phyloP scores from a whole-genome alignment of 2,888 invertebrate species.

The Nyleta sp. region DNA sequence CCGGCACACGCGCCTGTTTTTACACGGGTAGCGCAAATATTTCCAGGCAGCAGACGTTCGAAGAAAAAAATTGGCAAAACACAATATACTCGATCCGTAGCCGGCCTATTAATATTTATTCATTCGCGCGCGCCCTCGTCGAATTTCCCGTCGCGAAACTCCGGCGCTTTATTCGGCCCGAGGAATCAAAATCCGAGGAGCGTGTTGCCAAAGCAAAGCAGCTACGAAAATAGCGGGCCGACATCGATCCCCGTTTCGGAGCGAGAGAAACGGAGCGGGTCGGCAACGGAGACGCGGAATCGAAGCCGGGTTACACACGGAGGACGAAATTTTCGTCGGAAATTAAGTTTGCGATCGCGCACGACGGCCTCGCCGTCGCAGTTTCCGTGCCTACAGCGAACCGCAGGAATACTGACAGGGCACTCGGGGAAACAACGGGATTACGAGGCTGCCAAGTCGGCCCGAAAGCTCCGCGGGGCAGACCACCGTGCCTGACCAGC shows the following conservation, averaged over 20 bases:
- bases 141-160: slow-evolving; percentile 2
- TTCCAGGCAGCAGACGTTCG: too few species aligned
- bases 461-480: slow-evolving; percentile 21
- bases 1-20: too few species aligned
- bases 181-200: slow-evolving; percentile 24
- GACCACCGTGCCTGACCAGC: slow-evolving; percentile 36
- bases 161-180: slow-evolving; percentile 8
- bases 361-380: slow-evolving; percentile 21
- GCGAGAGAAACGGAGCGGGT: too few species aligned
- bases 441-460: slow-evolving; percentile 33
- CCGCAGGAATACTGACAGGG: slow-evolving; percentile 30
- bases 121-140: neutral
- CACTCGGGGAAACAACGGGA: neutral
- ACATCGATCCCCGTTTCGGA: slow-evolving; percentile 26
- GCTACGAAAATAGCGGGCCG: slow-evolving; percentile 26
- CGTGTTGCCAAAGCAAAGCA: slow-evolving; percentile 39
- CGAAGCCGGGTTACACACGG: slow-evolving; percentile 19
- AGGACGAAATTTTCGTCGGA: slow-evolving; percentile 35
- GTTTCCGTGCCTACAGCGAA: slow-evolving; percentile 2
- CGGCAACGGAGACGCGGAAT: slow-evolving; percentile 13
- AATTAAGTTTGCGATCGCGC: slow-evolving; percentile 48
- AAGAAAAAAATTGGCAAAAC: slow-evolving; percentile 1
- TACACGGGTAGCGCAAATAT: too few species aligned
- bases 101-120: slow-evolving; percentile 23
- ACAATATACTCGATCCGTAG: neutral